Evolutionary conservation across 1,140 invertebrate species (phyloP).

Genomic region (Trachelipus rathkii): DNA sequence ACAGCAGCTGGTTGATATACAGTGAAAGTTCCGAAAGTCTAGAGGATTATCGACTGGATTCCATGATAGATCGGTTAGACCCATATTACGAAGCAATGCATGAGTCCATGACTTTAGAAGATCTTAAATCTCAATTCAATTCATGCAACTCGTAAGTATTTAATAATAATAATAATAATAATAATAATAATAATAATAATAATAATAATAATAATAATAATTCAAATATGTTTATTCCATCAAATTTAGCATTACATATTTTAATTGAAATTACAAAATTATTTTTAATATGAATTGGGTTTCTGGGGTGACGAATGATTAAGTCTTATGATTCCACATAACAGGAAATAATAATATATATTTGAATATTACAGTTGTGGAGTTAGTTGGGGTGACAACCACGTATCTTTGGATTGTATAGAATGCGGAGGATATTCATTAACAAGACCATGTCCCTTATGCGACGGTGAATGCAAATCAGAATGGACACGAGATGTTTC

Average conservation of each 20-base stretch:
- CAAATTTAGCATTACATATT: too few species aligned
- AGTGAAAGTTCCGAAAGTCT: constrained; percentile 33
- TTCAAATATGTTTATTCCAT: too few species aligned
- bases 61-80: constrained; percentile 26
- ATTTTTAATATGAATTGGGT: too few species aligned
- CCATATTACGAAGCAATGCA: constrained; percentile 18
- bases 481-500: constrained; percentile 72
- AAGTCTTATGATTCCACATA: too few species aligned
- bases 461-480: constrained; percentile 68
- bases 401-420: constrained; percentile 71
- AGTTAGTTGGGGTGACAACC: constrained; percentile 73
- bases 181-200: not conserved
- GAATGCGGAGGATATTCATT: constrained; percentile 79
- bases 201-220: too few species aligned
- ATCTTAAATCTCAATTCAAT: constrained; percentile 64
- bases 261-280: too few species aligned
- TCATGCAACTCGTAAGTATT: constrained; percentile 66
- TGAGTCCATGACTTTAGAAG: constrained; percentile 62
- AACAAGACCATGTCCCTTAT: constrained; percentile 68
- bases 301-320: too few species aligned
- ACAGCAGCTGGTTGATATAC: constrained; percentile 31
- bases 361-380: constrained; percentile 60
- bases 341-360: not conserved
- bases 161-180: not conserved
- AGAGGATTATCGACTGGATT: constrained; percentile 30